phyloP scores from a whole-genome alignment of 1,140 invertebrate genomes.

The Aphaenogaster ashmeadi region DNA sequence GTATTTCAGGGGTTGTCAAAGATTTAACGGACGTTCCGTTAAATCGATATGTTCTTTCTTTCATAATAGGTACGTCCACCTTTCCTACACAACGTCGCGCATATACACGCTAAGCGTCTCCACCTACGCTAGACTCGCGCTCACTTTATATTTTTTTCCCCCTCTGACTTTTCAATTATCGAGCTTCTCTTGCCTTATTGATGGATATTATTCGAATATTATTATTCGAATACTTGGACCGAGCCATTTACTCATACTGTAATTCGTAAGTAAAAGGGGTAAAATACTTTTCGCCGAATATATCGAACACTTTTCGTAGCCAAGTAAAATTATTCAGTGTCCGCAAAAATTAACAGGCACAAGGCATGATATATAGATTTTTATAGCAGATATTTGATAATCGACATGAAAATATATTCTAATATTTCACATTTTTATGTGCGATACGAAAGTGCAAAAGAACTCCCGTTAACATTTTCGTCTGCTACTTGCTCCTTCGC shows the following conservation, averaged over 20 bases:
- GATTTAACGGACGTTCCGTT: constrained; percentile 46
- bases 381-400: not conserved
- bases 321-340: not conserved
- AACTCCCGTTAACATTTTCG: not conserved
- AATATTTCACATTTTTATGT: not conserved
- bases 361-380: not conserved
- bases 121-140: constrained; percentile 8
- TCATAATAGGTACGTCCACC: constrained; percentile 28
- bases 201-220: constrained; percentile 1
- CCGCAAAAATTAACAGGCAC: not conserved
- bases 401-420: not conserved
- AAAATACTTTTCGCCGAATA: not conserved
- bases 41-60: constrained; percentile 47
- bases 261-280: not conserved
- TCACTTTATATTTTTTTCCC: constrained; percentile 12
- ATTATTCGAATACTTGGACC: not conserved
- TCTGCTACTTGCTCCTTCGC: not conserved
- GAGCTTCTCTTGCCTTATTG: not conserved
- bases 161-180: constrained; percentile 50
- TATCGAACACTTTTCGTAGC: not conserved
- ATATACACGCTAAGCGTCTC: not conserved
- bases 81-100: not conserved
- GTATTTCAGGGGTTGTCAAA: constrained; percentile 52
- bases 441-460: not conserved
- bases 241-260: not conserved